Conservation (phyloP, 2,888 invertebrate species). For the Acrobasis repandana region DNA sequence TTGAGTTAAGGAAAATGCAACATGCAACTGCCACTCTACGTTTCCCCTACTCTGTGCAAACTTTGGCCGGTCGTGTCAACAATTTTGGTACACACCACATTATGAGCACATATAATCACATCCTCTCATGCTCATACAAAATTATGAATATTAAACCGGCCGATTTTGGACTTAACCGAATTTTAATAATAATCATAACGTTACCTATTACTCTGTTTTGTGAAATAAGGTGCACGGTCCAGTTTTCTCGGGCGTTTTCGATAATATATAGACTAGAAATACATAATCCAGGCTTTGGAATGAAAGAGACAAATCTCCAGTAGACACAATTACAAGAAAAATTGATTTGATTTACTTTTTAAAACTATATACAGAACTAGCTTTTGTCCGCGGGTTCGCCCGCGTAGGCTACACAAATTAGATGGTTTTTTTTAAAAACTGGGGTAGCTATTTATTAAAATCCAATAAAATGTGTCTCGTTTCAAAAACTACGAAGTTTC, state of each 20-base stretch:
- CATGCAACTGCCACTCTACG: neutral
- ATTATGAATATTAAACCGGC: conserved; percentile 65
- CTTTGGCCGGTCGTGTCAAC: conserved; percentile 52
- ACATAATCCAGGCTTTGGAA: too few relatives aligned
- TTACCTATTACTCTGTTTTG: conserved; percentile 48
- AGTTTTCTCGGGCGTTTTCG: neutral
- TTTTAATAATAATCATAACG: conserved; percentile 62
- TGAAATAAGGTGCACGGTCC: conserved; percentile 23
- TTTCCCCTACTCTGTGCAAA: conserved; percentile 33
- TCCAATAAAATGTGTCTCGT: too few relatives aligned
- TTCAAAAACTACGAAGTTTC: too few relatives aligned
- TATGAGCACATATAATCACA: conserved; percentile 40
- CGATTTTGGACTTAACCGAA: conserved; percentile 47
- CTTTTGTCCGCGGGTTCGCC: too few relatives aligned
- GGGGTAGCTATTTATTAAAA: too few relatives aligned
- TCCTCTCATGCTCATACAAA: conserved; percentile 41
- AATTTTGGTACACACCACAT: conserved; percentile 36
- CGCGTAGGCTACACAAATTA: too few relatives aligned
- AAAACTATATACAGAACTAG: too few relatives aligned
- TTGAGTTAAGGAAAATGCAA: too few relatives aligned
- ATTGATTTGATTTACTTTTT: too few relatives aligned
- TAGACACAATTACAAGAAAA: too few relatives aligned
- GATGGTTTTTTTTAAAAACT: too few relatives aligned
- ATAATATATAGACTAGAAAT: neutral
- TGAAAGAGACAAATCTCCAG: too few relatives aligned